These are phyloP conservation scores for Sesia bembeciformis DNA, from an alignment of 2,888 invertebrate species.

Conservation along the genomic window DNA sequence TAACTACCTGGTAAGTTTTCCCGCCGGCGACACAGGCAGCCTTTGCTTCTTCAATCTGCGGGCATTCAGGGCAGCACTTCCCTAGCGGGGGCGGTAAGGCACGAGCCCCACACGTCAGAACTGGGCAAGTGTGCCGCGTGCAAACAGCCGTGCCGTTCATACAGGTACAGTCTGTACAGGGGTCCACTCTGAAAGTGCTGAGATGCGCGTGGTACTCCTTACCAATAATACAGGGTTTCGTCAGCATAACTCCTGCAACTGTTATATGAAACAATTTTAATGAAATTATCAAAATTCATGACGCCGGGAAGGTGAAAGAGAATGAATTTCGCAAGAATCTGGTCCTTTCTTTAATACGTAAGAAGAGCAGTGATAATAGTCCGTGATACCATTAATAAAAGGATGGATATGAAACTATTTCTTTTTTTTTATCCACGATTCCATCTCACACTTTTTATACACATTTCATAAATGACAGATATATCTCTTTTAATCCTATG, in stretches of 20 bases:
- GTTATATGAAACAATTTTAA: slow-evolving; percentile 1
- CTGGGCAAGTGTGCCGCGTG: slow-evolving; percentile 87
- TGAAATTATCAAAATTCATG: too few species aligned
- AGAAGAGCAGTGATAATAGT: not conserved
- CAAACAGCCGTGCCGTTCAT: slow-evolving; percentile 86
- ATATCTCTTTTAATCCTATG: too few species aligned
- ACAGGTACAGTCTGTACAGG: slow-evolving; percentile 91
- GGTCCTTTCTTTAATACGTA: too few species aligned
- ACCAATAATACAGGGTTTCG: slow-evolving; percentile 81
- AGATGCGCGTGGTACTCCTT: slow-evolving; percentile 78
- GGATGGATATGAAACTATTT: too few species aligned
- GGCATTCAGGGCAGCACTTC: slow-evolving; percentile 86
- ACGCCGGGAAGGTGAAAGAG: too few species aligned
- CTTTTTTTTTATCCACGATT: too few species aligned
- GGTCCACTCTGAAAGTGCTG: slow-evolving; percentile 78
- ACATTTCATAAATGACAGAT: too few species aligned
- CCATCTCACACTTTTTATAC: too few species aligned
- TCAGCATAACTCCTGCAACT: slow-evolving; percentile 47
- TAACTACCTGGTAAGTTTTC: slow-evolving; percentile 78
- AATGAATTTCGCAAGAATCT: too few species aligned
- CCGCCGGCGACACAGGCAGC: slow-evolving; percentile 79
- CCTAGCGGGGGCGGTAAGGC: slow-evolving; percentile 78
- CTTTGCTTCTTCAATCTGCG: slow-evolving; percentile 78
- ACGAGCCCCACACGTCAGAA: slow-evolving; percentile 89
- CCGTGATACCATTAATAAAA: too few species aligned